Base-by-base conservation (phyloP, 2,888 invertebrate genomes). In the Lordiphosa fenestrarum region DNA sequence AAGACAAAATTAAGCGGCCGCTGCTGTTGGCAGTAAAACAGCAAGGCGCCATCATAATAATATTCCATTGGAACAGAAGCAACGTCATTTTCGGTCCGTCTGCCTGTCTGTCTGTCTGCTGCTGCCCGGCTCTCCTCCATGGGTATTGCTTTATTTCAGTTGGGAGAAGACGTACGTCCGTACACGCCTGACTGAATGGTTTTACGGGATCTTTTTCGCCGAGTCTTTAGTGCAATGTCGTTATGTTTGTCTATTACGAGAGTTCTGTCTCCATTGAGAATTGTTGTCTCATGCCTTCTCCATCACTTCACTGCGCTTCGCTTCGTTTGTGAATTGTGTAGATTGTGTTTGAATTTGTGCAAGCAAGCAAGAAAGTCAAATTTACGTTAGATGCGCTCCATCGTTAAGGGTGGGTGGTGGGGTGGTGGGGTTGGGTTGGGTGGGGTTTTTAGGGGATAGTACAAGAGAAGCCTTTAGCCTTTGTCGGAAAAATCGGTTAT, bases 1-100 rank as follows among this genome's bases (percentile, higher is more conserved):
- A 80, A 63, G 81, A 64, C 65, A 69, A 80, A 80, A 80, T 80
- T 80, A 80, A 83, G 80, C 73, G 76, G 73, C 78, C 71, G 82
- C 53, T 66, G 78, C 73, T 62, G 69, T 65, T 73, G 70, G 72
- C 73, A 55, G 82, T 81, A 64, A 70, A 72, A 63, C 74, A 78
- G 75, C 62, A 47, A 78, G 82, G 62, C 69, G 73, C 75, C 82
- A 71, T 78, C 82, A 77, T 82, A 78, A 81, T 77, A 77, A 77
- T 81, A 77, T 77, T 81, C 64, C 77, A 48, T 53, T 12, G 65
- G 41, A 63, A 62, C 53, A 47, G 50, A 62, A 25, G 59, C 47
- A 47, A 46, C 44, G 37, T 41, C 58, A 42, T 49, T 48, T 56
- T 35, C 39, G 33, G 38, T 30, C 35, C 41, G 40, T 30, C 30